A percentile compares a stretch with the other conserved stretches of the same genome.
phyloP scores from a whole-genome alignment of 2,888 invertebrate genomes.

The Aphidoletes aphidimyza region DNA sequence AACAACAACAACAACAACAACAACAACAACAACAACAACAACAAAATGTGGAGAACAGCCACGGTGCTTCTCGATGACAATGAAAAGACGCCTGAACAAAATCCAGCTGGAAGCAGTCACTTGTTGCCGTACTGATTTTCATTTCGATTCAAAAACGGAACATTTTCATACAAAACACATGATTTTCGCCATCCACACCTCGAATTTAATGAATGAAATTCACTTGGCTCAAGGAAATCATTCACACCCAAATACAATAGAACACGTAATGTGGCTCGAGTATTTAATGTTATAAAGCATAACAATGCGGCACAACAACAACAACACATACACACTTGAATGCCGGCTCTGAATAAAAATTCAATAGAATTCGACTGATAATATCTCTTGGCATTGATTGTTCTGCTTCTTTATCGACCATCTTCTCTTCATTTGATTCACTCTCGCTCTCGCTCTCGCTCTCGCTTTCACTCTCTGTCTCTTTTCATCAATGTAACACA shows the following conservation, averaged over 20 bases:
- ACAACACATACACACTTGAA: not conserved
- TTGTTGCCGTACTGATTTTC: not conserved
- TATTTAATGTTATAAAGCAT: conserved; percentile 49
- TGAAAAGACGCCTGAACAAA: not conserved
- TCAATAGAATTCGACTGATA: conserved; percentile 46
- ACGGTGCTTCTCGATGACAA: no score
- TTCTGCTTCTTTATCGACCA: conserved; percentile 49
- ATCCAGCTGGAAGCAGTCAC: conserved; percentile 4
- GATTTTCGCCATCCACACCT: conserved; percentile 37
- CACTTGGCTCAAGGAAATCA: conserved; percentile 13
- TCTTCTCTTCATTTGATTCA: not conserved
- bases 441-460: no score
- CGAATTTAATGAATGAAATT: conserved; percentile 48
- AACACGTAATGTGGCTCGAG: conserved; percentile 28
- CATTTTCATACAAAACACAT: conserved; percentile 14
- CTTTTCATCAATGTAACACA: not conserved
- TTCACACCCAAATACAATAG: conserved; percentile 41
- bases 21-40: no score
- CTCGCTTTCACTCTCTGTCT: not conserved
- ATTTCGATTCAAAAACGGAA: conserved; percentile 15
- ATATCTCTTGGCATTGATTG: conserved; percentile 48
- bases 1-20: no score
- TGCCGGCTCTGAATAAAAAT: not conserved
- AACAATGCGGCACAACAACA: not conserved
- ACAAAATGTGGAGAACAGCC: no score